Base-by-base conservation (phyloP, 2,113 vertebrate genomes). In the Mastomys natalensis region DNA sequence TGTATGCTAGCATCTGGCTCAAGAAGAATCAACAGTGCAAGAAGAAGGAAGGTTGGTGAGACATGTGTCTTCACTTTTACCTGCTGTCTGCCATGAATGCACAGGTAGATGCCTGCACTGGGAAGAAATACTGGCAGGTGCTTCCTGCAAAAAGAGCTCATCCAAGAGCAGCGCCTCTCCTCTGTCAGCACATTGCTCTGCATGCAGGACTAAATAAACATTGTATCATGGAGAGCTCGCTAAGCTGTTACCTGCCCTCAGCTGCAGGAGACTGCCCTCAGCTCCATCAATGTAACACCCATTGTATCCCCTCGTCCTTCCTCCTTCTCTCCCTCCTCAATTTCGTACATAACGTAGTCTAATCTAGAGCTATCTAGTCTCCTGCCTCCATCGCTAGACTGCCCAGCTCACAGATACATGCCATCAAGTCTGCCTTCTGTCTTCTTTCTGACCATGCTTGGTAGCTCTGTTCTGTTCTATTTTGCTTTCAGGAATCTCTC, bases 21-120 rank as follows among this genome's bases (percentile, higher is more conserved):
- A 0, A 13, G n/a, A 2, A 43, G 53, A 9, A 26, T 0, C 2
- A 34, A 0, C 22, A 15, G 26, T 12, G 1, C 55, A 3, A 15
- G 1, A 4, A 9, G 1, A 4, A 9, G 34, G 6, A 19, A 21
- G 12, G 7, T 3, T 0, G 22, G 5, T 13, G 31, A 80, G 78
- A 45, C 29, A 0, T 10, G 40, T 22, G 3, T 43, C 62, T 45
- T 64, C 60, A 62, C 15, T 21, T 21, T 4, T 5, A 34, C 43
- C 60, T 48, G 24, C 24, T 84, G 13, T 26, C 55, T 84, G 81
- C 13, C n/a, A 5, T 62, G n/a, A 60, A 82, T 15, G 22, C 55
- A 82, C 2, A 19, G 55, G 40, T 66, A 31, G 40, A 86, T 34
- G 40, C 3, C n/a, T 16, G n/a, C 37, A 1, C 72, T 16, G 22